These are phyloP conservation scores for Xiphorhynchus erythropygius DNA, from an alignment of 2,797 vertebrate species.

Conservation along the genomic window DNA sequence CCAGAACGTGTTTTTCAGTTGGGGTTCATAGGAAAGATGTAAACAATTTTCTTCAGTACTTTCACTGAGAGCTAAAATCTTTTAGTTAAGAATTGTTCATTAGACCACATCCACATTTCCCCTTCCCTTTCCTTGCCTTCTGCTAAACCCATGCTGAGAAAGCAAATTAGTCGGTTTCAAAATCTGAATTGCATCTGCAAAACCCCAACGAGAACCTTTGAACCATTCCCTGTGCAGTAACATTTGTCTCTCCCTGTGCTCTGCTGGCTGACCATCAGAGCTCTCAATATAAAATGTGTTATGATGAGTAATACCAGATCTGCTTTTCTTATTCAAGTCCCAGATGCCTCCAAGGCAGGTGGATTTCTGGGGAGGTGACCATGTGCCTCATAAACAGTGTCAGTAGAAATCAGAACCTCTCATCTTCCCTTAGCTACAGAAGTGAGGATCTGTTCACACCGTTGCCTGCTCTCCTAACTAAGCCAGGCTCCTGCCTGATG, in stretches of 20 bases:
- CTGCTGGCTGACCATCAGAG: background rate
- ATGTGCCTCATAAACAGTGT: background rate
- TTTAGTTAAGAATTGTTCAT: background rate
- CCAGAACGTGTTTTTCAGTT: background rate
- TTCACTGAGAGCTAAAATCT: background rate
- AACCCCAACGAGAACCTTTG: background rate
- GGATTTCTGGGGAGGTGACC: background rate
- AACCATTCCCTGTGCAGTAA: background rate
- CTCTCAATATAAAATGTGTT: background rate
- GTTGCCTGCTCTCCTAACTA: background rate
- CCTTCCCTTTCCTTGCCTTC: background rate
- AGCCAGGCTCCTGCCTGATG: background rate
- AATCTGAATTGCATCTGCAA: background rate
- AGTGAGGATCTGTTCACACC: background rate
- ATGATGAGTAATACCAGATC: background rate
- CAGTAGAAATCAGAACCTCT: background rate
- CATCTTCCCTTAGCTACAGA: background rate
- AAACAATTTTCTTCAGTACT: background rate
- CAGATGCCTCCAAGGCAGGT: background rate
- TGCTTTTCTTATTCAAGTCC: background rate
- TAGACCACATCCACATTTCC: background rate
- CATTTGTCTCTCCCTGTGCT: background rate
- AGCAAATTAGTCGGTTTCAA: background rate
- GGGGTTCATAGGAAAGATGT: background rate
- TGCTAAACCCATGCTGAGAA: background rate